These are phyloP conservation scores for Butorides virescens DNA, from an alignment of 2,113 vertebrate species.

Conservation along the genomic window DNA sequence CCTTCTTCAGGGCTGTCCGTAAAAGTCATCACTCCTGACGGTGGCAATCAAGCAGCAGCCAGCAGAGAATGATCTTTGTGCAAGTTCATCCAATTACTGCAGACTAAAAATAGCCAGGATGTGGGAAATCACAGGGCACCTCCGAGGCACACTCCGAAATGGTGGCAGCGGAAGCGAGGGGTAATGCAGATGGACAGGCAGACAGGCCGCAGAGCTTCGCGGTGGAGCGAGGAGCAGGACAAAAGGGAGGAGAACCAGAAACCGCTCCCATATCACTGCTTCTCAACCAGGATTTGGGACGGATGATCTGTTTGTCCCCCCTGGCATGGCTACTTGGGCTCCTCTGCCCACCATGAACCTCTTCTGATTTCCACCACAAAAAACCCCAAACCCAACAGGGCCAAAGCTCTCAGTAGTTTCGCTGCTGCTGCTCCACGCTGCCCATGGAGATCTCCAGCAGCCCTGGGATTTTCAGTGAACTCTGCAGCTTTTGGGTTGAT, in stretches of 20 bases:
- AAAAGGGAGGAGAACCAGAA: background rate
- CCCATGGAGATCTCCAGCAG: accelerated
- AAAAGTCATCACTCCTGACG: background rate
- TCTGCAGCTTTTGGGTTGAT: background rate
- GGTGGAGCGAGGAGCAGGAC: background rate
- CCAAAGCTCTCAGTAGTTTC: background rate
- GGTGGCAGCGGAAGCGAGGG: background rate
- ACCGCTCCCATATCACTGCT: accelerated
- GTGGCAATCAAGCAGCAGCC: background rate
- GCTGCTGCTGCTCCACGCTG: too few relatives aligned
- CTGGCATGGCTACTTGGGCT: accelerated
- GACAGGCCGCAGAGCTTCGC: background rate
- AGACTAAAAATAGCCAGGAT: conserved; percentile 40
- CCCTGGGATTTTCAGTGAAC: background rate
- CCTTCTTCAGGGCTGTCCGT: background rate
- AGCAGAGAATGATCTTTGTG: background rate
- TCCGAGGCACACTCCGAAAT: background rate
- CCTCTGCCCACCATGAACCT: background rate
- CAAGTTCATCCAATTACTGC: background rate
- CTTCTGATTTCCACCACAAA: background rate
- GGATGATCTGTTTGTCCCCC: background rate
- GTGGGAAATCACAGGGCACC: background rate
- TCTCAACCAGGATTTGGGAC: background rate
- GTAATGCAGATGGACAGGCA: background rate
- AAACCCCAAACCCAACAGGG: background rate